These are phyloP conservation scores for Cryptosula pallasiana DNA, from an alignment of 2,888 invertebrate genomes.

Conservation along the genomic window DNA sequence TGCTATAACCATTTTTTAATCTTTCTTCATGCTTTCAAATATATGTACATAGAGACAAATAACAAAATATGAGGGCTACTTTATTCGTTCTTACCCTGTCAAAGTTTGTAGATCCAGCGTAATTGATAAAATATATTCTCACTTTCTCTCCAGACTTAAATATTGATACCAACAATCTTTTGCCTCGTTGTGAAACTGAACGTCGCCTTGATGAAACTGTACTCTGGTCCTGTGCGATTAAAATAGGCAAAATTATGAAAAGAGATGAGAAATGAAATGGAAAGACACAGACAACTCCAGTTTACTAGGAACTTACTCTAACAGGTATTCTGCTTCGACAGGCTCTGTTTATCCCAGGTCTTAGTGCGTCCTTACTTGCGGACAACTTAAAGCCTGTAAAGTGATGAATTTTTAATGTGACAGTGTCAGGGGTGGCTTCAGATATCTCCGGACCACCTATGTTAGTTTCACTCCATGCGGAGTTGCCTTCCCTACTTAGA, in stretches of 20 bases:
- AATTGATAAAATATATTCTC: neutral
- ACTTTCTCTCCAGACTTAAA: slow-evolving; percentile 12
- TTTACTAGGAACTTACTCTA: slow-evolving; percentile 9
- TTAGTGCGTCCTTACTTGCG: neutral
- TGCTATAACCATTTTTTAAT: no score
- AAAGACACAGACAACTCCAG: no score
- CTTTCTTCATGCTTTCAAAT: no score
- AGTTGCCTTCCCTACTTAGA: neutral
- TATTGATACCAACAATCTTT: neutral
- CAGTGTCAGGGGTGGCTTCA: neutral
- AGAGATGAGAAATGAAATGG: no score
- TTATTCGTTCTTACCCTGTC: neutral
- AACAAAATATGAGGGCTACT: no score
- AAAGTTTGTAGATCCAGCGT: neutral
- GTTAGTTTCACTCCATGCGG: neutral
- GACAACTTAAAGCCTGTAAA: slow-evolving; percentile 2
- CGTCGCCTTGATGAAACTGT: neutral
- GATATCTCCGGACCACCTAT: neutral
- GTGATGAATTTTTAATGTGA: neutral
- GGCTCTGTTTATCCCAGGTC: neutral
- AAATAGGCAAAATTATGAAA: no score
- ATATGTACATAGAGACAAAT: no score
- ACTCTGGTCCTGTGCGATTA: no score
- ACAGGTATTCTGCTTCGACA: neutral
- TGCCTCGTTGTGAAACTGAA: no score